Percentiles rank a stretch among this genome's conserved stretches.
phyloP scores from a whole-genome alignment of 1,140 invertebrate genomes.

The Orussus abietinus region DNA sequence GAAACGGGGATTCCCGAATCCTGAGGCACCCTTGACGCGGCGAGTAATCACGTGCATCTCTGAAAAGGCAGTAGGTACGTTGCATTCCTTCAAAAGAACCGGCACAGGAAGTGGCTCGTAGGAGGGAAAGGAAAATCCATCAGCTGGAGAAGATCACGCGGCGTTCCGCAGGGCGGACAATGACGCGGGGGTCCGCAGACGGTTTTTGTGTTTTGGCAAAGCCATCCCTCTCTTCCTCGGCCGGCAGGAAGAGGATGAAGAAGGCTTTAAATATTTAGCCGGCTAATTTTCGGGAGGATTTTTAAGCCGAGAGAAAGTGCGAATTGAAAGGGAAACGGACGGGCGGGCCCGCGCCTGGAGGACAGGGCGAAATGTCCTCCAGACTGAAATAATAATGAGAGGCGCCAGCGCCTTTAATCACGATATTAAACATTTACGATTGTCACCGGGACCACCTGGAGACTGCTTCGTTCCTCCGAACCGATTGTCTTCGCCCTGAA shows the following conservation, averaged over 20 bases:
- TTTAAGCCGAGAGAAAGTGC: conserved; percentile 3
- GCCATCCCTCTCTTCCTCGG: no score
- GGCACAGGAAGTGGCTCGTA: not conserved
- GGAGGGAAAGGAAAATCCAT: not conserved
- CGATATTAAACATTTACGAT: conserved; percentile 12
- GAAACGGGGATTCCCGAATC: no score
- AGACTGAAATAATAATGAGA: conserved; percentile 10
- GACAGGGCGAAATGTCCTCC: conserved; percentile 8
- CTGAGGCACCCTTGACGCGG: no score
- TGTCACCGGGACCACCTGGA: conserved; percentile 11
- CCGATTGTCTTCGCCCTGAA: no score
- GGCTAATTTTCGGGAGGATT: conserved; percentile 4
- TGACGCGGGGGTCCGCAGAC: conserved; percentile 3
- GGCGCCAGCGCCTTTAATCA: conserved; percentile 8
- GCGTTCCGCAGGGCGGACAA: not conserved
- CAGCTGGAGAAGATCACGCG: not conserved
- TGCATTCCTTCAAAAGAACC: no score
- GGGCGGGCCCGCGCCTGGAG: conserved; percentile 5
- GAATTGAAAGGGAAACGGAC: conserved; percentile 2
- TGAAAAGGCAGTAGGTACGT: no score
- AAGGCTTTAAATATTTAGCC: conserved; percentile 2
- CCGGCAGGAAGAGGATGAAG: no score
- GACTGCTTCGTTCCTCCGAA: conserved; percentile 28
- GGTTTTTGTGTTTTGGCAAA: not conserved
- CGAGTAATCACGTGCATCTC: no score